phyloP scores from a whole-genome alignment of 2,888 invertebrate genomes.

The Anaspis maculata region DNA sequence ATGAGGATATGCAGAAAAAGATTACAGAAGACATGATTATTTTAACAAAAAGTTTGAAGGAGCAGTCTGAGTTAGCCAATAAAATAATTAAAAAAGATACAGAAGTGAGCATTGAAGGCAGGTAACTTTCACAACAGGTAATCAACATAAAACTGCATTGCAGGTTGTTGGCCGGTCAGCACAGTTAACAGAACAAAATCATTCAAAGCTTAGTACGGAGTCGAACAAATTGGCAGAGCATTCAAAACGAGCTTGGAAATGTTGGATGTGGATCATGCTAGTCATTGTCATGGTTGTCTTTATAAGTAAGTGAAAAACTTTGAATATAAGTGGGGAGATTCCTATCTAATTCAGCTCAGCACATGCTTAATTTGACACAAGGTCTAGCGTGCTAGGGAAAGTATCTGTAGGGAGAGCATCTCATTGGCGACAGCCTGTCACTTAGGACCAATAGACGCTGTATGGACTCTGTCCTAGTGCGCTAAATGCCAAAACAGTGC shows the following conservation, averaged over 20 bases:
- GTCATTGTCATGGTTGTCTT: constrained; percentile 77
- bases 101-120: too few species aligned
- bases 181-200: constrained; percentile 71
- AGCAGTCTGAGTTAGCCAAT: constrained; percentile 83
- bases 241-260: constrained; percentile 81
- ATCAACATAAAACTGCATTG: constrained; percentile 9
- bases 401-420: too few species aligned
- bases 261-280: constrained; percentile 92
- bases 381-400: too few species aligned
- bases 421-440: too few species aligned
- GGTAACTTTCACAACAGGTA: constrained; percentile 12
- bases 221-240: constrained; percentile 76
- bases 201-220: constrained; percentile 67
- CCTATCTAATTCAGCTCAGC: too few species aligned
- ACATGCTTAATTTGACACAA: too few species aligned
- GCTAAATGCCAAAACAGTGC: too few species aligned
- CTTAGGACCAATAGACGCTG: too few species aligned
- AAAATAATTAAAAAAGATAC: constrained; percentile 85
- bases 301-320: constrained; percentile 57
- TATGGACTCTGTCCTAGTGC: too few species aligned
- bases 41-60: constrained; percentile 78
- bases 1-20: constrained; percentile 83
- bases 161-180: constrained; percentile 69
- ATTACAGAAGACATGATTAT: constrained; percentile 91
- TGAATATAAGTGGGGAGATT: constrained; percentile 6